phyloP scores from a whole-genome alignment of 2,113 vertebrate genomes.

The Aptenodytes patagonicus region DNA sequence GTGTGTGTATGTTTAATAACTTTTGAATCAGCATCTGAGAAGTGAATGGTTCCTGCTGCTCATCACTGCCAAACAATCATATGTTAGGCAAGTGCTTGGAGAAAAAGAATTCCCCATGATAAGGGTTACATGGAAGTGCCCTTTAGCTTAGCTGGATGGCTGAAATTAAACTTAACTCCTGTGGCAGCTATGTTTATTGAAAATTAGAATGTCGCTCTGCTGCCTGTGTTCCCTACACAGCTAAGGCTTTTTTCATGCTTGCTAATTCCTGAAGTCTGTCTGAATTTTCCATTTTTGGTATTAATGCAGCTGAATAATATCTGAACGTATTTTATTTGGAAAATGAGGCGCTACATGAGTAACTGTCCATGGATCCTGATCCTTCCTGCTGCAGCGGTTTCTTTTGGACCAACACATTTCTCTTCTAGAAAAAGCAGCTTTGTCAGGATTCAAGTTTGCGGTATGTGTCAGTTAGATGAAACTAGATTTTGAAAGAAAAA shows the following conservation, averaged over 20 bases:
- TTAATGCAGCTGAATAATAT: background rate
- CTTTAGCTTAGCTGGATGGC: background rate
- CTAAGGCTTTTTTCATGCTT: background rate
- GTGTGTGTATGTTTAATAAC: background rate
- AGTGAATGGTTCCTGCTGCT: background rate
- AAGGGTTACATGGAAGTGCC: background rate
- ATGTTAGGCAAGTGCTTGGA: background rate
- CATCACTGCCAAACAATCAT: background rate
- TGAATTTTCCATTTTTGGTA: background rate
- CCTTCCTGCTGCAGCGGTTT: background rate
- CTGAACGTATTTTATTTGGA: background rate
- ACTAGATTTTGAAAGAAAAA: background rate
- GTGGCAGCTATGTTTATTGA: background rate
- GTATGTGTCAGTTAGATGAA: background rate
- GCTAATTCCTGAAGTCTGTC: background rate
- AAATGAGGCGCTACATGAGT: fast-evolving
- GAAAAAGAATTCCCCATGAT: background rate
- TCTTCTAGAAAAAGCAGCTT: background rate
- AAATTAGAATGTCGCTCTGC: background rate
- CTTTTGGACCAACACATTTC: background rate
- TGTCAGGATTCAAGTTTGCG: background rate
- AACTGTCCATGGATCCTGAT: background rate
- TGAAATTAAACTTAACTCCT: background rate
- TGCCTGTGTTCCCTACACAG: background rate
- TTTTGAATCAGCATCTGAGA: background rate